phyloP scores from a whole-genome alignment of 2,888 invertebrate species.

The Eudasyphora cyanicolor region DNA sequence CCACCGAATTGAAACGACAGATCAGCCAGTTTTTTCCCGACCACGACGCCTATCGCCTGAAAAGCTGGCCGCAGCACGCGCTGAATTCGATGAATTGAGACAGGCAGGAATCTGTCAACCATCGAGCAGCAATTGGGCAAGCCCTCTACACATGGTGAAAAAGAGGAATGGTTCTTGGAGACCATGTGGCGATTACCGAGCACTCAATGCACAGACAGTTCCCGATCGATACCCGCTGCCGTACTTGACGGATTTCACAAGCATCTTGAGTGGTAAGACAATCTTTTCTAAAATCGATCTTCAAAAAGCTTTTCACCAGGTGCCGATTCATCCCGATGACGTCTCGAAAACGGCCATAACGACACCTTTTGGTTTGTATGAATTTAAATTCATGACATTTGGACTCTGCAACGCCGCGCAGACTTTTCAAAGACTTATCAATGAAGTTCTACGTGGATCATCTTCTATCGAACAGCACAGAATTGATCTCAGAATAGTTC shows the following conservation, averaged over 20 bases:
- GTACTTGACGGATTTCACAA: conserved; percentile 43
- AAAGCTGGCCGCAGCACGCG: too few relatives aligned
- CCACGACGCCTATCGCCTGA: too few relatives aligned
- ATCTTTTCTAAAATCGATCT: too few relatives aligned
- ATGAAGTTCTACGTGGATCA: conserved; percentile 49
- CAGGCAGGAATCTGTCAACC: too few relatives aligned
- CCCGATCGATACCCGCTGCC: conserved; percentile 62
- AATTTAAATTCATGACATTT: conserved; percentile 50
- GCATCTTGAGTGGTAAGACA: too few relatives aligned
- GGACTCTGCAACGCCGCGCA: conserved; percentile 49
- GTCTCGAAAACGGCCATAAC: too few relatives aligned
- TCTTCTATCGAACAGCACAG: conserved; percentile 51
- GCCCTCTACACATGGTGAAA: conserved; percentile 73
- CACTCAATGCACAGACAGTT: conserved; percentile 67
- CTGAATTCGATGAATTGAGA: too few relatives aligned
- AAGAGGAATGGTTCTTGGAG: conserved; percentile 52
- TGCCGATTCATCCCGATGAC: neutral
- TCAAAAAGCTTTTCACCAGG: conserved; percentile 2
- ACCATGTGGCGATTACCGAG: conserved; percentile 72
- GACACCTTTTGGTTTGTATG: neutral
- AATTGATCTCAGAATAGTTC: conserved; percentile 58
- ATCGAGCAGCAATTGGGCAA: too few relatives aligned
- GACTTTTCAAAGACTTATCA: conserved; percentile 56
- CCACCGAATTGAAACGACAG: conserved; percentile 13
- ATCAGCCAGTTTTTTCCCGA: conserved; percentile 18